Evolutionary conservation across 2,797 vertebrate genomes (phyloP).

Genomic region (Rhinophrynus dorsalis): DNA sequence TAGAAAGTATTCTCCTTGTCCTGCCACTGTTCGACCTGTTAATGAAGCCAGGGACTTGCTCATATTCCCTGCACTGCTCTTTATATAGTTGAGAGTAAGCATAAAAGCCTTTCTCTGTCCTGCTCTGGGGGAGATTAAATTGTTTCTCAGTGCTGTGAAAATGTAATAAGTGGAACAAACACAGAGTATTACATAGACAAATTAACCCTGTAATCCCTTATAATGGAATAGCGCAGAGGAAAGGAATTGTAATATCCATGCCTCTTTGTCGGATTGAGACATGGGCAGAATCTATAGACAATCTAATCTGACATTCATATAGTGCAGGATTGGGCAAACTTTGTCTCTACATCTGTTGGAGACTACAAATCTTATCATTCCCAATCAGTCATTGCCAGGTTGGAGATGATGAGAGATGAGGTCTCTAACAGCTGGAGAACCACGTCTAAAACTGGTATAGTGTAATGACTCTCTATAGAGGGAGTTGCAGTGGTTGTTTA

Average conservation of each 20-base stretch:
- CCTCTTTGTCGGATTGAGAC: conserved; percentile 21
- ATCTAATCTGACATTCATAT: conserved; percentile 17
- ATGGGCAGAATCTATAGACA: conserved; percentile 5
- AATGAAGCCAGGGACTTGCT: neutral
- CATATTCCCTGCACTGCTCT: neutral
- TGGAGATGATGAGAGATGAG: too few species aligned
- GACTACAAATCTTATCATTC: too few species aligned
- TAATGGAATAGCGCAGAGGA: neutral
- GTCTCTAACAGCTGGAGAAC: too few species aligned
- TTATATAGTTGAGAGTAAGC: neutral
- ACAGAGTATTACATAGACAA: neutral
- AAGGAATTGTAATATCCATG: conserved; percentile 14
- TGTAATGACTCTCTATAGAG: too few species aligned
- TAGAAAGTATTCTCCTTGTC: neutral
- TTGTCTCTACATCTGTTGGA: too few species aligned
- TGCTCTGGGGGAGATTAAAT: neutral
- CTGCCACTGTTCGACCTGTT: neutral
- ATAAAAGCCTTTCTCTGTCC: neutral
- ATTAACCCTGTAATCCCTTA: conserved; percentile 27
- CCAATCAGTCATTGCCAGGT: too few species aligned
- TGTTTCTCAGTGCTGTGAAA: neutral
- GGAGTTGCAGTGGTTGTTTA: too few species aligned
- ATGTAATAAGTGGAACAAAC: conserved; percentile 8
- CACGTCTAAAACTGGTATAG: too few species aligned
- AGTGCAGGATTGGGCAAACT: too few species aligned